These are phyloP conservation scores for Myotis davidii DNA, from an alignment of 2,113 vertebrate genomes.

Conservation along the genomic window DNA sequence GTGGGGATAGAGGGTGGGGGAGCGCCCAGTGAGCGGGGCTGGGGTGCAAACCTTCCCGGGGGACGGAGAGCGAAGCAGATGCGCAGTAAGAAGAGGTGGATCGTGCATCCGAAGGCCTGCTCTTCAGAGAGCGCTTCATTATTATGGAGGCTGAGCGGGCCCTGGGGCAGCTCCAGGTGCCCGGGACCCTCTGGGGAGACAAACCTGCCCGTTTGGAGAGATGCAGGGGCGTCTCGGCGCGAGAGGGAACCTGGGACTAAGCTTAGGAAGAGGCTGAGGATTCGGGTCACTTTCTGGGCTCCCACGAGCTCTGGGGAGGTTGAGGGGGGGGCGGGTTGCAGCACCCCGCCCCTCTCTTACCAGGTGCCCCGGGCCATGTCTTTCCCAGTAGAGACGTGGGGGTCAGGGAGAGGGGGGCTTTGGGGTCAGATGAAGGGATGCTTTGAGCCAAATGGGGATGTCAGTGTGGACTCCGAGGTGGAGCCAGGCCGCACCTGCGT, in stretches of 20 bases:
- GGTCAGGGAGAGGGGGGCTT: not conserved
- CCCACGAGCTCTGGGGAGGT: accelerated
- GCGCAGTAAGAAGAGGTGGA: not conserved
- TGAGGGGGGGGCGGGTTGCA: too few species aligned
- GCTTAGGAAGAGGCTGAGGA: not conserved
- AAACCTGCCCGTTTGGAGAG: not conserved
- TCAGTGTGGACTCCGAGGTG: not conserved
- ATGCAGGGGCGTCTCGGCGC: not conserved
- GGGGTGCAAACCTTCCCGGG: too few species aligned
- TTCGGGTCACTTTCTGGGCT: not conserved
- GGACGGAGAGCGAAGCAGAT: too few species aligned
- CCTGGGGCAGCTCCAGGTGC: not conserved
- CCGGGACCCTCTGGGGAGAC: not conserved
- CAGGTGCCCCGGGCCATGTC: too few species aligned
- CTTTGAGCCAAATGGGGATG: not conserved
- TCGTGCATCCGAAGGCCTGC: not conserved
- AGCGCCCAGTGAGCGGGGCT: too few species aligned
- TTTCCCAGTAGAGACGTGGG: not conserved
- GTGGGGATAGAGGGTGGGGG: too few species aligned
- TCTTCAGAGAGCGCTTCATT: too few species aligned
- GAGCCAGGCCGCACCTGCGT: not conserved
- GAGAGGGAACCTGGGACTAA: not conserved
- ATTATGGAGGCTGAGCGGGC: not conserved
- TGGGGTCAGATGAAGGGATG: not conserved
- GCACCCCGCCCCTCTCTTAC: too few species aligned